These are phyloP conservation scores for Glaucidium brasilianum DNA, from an alignment of 2,113 vertebrate genomes.

Conservation along the genomic window DNA sequence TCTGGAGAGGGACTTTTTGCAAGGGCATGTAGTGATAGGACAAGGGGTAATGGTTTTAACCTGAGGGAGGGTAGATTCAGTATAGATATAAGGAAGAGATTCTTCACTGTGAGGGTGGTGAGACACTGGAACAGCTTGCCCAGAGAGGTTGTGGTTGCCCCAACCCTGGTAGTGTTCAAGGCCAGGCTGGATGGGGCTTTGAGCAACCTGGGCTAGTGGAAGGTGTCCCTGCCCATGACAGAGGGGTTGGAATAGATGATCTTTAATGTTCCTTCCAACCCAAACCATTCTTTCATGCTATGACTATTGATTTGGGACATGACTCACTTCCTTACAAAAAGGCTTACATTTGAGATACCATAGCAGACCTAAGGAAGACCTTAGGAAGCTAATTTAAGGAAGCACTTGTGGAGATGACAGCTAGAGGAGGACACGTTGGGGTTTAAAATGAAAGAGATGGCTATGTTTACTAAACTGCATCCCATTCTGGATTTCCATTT, in stretches of 20 bases:
- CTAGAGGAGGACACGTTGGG: not conserved
- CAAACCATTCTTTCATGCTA: not conserved
- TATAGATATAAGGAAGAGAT: not conserved
- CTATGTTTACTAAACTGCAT: not conserved
- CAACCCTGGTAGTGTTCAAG: not conserved
- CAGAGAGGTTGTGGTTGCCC: not conserved
- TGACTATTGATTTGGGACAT: not conserved
- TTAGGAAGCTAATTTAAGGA: not conserved
- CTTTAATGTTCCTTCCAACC: not conserved
- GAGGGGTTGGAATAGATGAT: not conserved
- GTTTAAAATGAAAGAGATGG: not conserved
- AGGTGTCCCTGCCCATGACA: not conserved
- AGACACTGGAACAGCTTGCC: not conserved
- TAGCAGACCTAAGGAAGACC: not conserved
- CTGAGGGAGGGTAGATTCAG: not conserved
- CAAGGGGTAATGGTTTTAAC: not conserved
- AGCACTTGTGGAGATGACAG: not conserved
- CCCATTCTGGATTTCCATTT: not conserved
- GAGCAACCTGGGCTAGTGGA: not conserved
- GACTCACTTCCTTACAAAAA: not conserved
- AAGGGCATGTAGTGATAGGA: not conserved
- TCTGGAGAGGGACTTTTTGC: not conserved
- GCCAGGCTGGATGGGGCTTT: not conserved
- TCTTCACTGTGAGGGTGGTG: not conserved
- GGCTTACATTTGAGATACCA: not conserved